These are phyloP conservation scores for Scrobipalpa atriplicella DNA, from an alignment of 2,888 invertebrate genomes.

Conservation along the genomic window DNA sequence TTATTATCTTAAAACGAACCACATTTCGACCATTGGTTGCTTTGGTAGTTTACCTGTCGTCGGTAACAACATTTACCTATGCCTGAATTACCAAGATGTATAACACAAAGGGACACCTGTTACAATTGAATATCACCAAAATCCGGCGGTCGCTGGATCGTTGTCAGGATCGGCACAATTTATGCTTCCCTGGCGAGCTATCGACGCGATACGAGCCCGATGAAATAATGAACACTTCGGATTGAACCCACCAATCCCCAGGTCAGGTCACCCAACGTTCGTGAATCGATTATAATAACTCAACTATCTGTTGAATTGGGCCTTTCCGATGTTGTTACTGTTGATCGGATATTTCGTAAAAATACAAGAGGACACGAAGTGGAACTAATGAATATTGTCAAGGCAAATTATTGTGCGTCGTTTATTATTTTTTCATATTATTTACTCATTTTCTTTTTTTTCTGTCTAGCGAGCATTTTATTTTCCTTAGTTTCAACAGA, in stretches of 20 bases:
- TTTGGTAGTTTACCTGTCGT: too few relatives aligned
- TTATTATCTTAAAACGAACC: too few relatives aligned
- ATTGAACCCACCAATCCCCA: constrained; percentile 30
- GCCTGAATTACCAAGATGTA: background rate
- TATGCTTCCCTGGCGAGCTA: constrained; percentile 63
- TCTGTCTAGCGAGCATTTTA: too few relatives aligned
- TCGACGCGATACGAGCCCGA: constrained; percentile 48
- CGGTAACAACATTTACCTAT: too few relatives aligned
- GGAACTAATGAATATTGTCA: background rate
- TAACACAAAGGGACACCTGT: background rate
- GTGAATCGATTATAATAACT: constrained; percentile 60
- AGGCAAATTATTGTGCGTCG: too few relatives aligned
- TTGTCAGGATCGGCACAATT: constrained; percentile 41
- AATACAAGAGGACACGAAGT: background rate
- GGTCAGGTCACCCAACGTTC: constrained; percentile 44
- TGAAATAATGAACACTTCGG: constrained; percentile 68
- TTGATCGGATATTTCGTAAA: background rate
- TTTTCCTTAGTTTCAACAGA: background rate
- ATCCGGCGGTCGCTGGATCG: constrained; percentile 40
- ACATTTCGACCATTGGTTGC: too few relatives aligned
- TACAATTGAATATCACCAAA: constrained; percentile 31
- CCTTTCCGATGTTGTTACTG: background rate
- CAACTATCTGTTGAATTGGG: constrained; percentile 64
- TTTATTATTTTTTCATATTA: too few relatives aligned
- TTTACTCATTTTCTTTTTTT: too few relatives aligned